Base-by-base conservation (phyloP, 2,888 invertebrate species). In the Andrena fulva region DNA sequence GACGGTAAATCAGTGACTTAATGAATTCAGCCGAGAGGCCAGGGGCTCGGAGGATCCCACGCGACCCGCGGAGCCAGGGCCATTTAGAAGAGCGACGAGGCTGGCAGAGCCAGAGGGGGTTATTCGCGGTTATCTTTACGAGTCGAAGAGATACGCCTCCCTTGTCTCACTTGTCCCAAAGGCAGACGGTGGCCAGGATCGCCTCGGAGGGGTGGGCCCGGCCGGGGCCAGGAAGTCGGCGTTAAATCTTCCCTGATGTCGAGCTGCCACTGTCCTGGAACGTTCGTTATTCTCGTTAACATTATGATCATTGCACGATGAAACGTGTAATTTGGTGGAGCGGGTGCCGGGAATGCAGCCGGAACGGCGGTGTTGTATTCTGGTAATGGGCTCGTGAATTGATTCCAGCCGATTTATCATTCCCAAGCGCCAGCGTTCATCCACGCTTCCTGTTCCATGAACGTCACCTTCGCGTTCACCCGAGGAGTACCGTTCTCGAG, bases 1-100 rank as follows among this genome's bases (percentile, higher is more conserved):
- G 90, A 86, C 92, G 89, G 92, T 93, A 93, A 93, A 93, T 93
- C 92, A 92, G 91, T 81, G 88, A 87, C 89, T 90, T 91, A 92
- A 93, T 92, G 93, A 93, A 92, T 91, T 93, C 92, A 91, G 86
- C 87, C 89, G 75, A 56, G 69, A 29, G 64, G 27, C 59, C 50
- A 54, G 60, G 60, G 84, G n/a, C 54, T 71, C 42, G 64, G n/a
- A 35, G 16, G 77, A 48, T 60, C 74, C 81, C 79, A 82, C 84
- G 81, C 86, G 86, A 85, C 83, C 56, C 56, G 69, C 78, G 76
- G 52, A 74, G 67, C 27, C 54, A n/a, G 77, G 69, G 72, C 83
- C 72, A 77, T 82, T 83, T 83, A 77, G 83, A 83, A 76, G 76
- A 83, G 76, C 60, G 77, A 77, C 59, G 81, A 78, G 75, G 60